A percentile compares a stretch with the other conserved stretches of the same genome.
phyloP scores from a whole-genome alignment of 2,888 invertebrate species.

The Saturnia japonica region DNA sequence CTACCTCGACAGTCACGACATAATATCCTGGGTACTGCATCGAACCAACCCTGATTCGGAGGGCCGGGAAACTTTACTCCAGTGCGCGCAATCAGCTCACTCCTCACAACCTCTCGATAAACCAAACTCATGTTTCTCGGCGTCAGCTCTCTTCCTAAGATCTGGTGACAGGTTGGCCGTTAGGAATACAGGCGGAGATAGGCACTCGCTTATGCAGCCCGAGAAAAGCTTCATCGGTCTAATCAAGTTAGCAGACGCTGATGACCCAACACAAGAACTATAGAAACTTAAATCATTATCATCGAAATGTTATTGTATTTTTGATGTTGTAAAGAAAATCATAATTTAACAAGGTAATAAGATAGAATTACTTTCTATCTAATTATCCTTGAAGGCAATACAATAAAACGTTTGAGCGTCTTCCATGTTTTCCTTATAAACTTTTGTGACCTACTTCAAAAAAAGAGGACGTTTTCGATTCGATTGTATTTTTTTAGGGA shows the following conservation, averaged over 20 bases:
- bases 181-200: constrained; percentile 85
- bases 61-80: constrained; percentile 83
- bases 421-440: neutral
- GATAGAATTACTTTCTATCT: neutral
- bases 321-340: neutral
- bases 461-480: too few species aligned
- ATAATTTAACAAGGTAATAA: neutral
- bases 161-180: constrained; percentile 86
- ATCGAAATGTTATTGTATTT: neutral
- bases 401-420: neutral
- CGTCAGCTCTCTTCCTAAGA: constrained; percentile 83
- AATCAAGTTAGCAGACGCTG: constrained; percentile 86
- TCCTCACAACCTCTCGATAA: constrained; percentile 78
- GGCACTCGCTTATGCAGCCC: constrained; percentile 86
- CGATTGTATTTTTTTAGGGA: too few species aligned
- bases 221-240: constrained; percentile 92
- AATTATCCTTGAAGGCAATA: neutral
- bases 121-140: constrained; percentile 89
- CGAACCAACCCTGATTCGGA: constrained; percentile 79
- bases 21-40: constrained; percentile 88
- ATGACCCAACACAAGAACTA: constrained; percentile 63
- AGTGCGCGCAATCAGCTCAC: constrained; percentile 88
- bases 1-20: constrained; percentile 89
- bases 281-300: constrained; percentile 31
- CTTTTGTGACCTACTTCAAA: too few species aligned